These are phyloP conservation scores for Ginglymostoma cirratum DNA, from an alignment of 2,113 vertebrate species.

Conservation along the genomic window DNA sequence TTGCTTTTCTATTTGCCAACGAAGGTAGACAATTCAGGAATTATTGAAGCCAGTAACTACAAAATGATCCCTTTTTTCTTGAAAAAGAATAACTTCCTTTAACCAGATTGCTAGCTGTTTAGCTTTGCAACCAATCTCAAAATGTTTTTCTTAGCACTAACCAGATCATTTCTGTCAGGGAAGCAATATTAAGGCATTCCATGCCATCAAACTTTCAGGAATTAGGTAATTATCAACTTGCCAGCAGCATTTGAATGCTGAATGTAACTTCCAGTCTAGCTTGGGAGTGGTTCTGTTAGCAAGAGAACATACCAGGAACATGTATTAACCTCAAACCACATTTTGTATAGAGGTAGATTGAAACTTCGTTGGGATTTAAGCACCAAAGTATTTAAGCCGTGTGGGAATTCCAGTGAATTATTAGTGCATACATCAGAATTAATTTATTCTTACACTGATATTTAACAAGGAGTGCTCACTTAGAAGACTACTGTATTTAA, in stretches of 20 bases:
- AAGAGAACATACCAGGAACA: background rate
- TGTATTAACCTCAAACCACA: background rate
- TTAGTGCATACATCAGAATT: background rate
- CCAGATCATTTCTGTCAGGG: background rate
- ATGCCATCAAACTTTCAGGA: background rate
- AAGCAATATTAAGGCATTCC: constrained; percentile 29
- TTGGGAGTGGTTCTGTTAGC: background rate
- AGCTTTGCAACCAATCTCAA: background rate
- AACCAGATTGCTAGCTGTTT: background rate
- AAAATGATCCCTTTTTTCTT: background rate
- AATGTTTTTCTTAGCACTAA: background rate
- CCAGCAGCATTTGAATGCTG: background rate
- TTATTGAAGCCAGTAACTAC: background rate
- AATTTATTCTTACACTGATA: background rate
- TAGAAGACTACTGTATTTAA: background rate
- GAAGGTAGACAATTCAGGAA: background rate
- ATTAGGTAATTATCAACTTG: constrained; percentile 28
- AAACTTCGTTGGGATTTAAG: background rate
- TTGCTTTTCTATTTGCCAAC: background rate
- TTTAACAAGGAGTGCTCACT: background rate
- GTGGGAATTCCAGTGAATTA: background rate
- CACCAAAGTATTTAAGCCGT: background rate
- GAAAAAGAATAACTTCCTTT: background rate
- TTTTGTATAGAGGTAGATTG: background rate
- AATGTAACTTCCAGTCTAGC: background rate